These are phyloP conservation scores for Podiceps cristatus DNA, from an alignment of 2,113 vertebrate genomes.

Conservation along the genomic window DNA sequence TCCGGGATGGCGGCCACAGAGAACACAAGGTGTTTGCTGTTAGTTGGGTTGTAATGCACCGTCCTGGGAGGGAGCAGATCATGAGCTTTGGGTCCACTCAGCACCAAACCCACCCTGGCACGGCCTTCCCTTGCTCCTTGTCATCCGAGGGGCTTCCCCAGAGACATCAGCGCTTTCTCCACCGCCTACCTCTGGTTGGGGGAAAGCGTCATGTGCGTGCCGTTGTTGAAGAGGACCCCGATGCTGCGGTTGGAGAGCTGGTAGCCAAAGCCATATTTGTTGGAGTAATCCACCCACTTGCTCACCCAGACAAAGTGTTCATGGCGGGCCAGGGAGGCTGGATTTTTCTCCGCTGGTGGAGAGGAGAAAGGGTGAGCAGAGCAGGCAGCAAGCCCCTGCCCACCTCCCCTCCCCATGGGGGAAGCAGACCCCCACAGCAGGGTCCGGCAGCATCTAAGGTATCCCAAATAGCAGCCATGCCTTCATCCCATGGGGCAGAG, in stretches of 20 bases:
- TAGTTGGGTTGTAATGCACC: conserved; percentile 92
- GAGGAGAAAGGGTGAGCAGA: not conserved
- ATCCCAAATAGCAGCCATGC: not conserved
- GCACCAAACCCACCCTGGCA: not conserved
- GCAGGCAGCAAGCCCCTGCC: not conserved
- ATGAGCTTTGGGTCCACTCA: not conserved
- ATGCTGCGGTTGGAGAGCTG: conserved; percentile 94
- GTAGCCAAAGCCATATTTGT: conserved; percentile 98
- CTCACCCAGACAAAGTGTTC: conserved; percentile 96
- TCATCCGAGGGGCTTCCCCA: not conserved
- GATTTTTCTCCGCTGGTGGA: conserved; percentile 86
- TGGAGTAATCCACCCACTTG: conserved; percentile 99
- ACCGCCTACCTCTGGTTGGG: conserved; percentile 85
- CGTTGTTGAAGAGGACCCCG: conserved; percentile 94
- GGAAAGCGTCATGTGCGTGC: conserved; percentile 92
- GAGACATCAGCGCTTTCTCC: not conserved
- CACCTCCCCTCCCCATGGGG: not conserved
- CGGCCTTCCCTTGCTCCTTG: not conserved
- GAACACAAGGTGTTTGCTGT: conserved; percentile 92
- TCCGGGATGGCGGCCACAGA: conserved; percentile 82
- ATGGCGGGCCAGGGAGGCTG: conserved; percentile 86
- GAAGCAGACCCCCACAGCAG: not conserved
- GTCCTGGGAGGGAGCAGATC: conserved; percentile 74
- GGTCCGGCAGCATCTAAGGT: not conserved
- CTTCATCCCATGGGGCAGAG: not conserved